Evolutionary conservation across 2,797 vertebrate species (phyloP).

Genomic region (Valencia hispanica): DNA sequence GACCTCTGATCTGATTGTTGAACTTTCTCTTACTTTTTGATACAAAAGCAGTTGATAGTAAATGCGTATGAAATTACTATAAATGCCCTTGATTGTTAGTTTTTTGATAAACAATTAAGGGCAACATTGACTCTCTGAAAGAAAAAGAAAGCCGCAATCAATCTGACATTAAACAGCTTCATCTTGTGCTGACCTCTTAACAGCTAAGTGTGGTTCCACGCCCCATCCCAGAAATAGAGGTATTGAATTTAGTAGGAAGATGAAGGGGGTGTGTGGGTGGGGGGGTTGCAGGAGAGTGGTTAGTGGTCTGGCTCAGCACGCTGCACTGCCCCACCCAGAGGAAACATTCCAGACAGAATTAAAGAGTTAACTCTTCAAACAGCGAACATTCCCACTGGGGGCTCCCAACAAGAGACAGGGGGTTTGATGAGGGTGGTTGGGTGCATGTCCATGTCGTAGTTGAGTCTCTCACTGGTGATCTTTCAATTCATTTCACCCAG

Average conservation of each 20-base stretch:
- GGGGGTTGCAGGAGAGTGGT: constrained; percentile 55
- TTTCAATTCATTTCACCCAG: constrained; percentile 75
- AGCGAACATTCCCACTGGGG: constrained; percentile 78
- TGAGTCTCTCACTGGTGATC: constrained; percentile 72
- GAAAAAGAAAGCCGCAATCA: constrained; percentile 17
- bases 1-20: not conserved
- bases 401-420: constrained; percentile 68
- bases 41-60: not conserved
- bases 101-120: not conserved
- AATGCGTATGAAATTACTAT: not conserved
- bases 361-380: constrained; percentile 85
- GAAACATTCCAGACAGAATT: constrained; percentile 87
- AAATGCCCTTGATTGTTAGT: not conserved
- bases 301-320: constrained; percentile 75
- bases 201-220: constrained; percentile 69
- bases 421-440: constrained; percentile 43
- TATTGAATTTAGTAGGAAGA: constrained; percentile 82
- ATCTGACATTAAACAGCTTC: constrained; percentile 32
- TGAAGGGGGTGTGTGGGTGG: constrained; percentile 58
- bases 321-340: constrained; percentile 82
- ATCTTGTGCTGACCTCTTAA: constrained; percentile 73
- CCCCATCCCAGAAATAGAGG: constrained; percentile 76
- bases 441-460: constrained; percentile 60
- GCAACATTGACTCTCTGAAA: not conserved
- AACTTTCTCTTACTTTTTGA: not conserved